Evolutionary conservation across 1,140 invertebrate genomes (phyloP), one percentile per base, ranked within the genome.

Genomic region (Drosophila repletoides): DNA sequence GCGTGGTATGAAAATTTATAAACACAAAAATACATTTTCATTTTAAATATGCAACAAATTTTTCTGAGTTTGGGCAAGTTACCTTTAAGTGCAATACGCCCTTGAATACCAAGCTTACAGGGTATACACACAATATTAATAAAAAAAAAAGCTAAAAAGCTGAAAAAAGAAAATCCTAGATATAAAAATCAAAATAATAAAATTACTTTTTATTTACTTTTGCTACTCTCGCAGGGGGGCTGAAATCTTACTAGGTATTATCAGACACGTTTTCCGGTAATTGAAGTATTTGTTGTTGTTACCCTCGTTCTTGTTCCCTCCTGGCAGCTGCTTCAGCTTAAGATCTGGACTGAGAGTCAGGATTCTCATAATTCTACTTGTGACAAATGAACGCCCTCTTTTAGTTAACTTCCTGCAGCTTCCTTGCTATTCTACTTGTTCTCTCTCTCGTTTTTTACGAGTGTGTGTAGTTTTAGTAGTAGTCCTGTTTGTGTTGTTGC

Each of bases 371-470:
- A 86, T 76, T 86, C 67, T 75, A 72, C 67, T 86, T 86, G 81
- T 69, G 80, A 80, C 80, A 86, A 86, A 80, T 86, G 80, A 86
- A 86, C 79, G 79, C 79, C 79, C 79, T 83, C 79, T 83, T 75
- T 74, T 79, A 84, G 74, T 49, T 59, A 53, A 83, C 80, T 74
- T 83, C 79, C 79, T 79, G 79, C 55, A 63, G 74, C 28, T 55
- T 71, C 26, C 36, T 31, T n/a, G n/a, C n/a, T n/a, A n/a, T n/a
- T n/a, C 21, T 14, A 5, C 24, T 46, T 12, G 24, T 48, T 22
- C 15, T 4, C 10, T 40, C n/a, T n/a, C n/a, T n/a, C n/a, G 3
- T 21, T 34, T 63, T 58, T 81, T 77, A 76, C 38, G 64, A 67
- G 64, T 67, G 17, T 84, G 73, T 84, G 79, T 81, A 81, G 79